Percentiles rank a stretch among this genome's conserved stretches.
Conservation (phyloP, 1,140 invertebrate genomes). For the Leptestheria dahalacensis region DNA sequence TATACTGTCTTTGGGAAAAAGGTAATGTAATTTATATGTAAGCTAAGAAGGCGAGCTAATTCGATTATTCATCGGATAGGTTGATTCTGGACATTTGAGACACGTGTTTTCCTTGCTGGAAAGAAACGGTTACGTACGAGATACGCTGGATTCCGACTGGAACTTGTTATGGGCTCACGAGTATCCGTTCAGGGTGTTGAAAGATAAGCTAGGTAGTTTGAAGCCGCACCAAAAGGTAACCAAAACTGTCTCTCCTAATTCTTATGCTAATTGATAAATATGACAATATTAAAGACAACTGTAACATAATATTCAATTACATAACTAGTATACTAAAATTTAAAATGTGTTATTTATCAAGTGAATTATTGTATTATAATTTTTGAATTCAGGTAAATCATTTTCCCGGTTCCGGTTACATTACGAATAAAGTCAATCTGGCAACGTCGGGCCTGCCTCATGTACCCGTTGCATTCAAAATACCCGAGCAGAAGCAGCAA, state of each 20-base stretch:
- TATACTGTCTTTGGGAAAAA: constrained; percentile 13
- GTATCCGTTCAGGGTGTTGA: constrained; percentile 62
- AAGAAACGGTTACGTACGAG: constrained; percentile 49
- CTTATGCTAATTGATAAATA: constrained; percentile 4
- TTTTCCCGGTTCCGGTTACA: constrained; percentile 83
- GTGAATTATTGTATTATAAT: background rate
- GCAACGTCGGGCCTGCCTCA: constrained; percentile 57
- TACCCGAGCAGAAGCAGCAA: constrained; percentile 57
- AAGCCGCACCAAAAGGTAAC: constrained; percentile 49
- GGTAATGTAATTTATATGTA: background rate
- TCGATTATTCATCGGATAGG: constrained; percentile 23
- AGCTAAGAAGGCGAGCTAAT: background rate
- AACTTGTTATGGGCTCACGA: constrained; percentile 84
- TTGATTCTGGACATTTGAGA: constrained; percentile 49
- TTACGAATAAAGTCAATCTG: constrained; percentile 87
- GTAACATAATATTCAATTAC: background rate
- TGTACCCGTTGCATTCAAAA: constrained; percentile 72
- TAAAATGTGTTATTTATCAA: background rate
- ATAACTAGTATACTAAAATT: background rate
- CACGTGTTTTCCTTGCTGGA: constrained; percentile 61
- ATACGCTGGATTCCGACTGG: constrained; percentile 48
- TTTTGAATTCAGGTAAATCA: constrained; percentile 53
- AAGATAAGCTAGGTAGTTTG: constrained; percentile 41
- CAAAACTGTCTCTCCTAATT: background rate
- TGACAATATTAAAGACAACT: constrained; percentile 1